These are phyloP conservation scores for Etheostoma nigrum DNA, from an alignment of 2,797 vertebrate genomes.

Conservation along the genomic window DNA sequence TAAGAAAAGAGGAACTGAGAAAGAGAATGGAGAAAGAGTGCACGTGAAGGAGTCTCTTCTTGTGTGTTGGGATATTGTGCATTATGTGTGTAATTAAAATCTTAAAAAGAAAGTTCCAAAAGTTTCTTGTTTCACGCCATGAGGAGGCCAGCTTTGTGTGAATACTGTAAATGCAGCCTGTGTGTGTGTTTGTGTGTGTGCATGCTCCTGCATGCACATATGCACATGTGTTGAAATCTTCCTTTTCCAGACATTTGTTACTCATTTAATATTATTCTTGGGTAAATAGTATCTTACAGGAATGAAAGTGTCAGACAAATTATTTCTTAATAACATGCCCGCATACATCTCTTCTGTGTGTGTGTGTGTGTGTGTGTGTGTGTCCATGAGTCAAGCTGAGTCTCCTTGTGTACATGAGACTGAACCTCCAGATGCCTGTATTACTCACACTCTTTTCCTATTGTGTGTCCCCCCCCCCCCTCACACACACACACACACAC, in stretches of 20 bases:
- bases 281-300: conserved; percentile 30
- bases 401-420: conserved; percentile 47
- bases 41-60: not conserved
- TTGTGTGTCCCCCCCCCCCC: conserved; percentile 8
- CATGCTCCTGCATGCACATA: not conserved
- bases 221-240: conserved; percentile 27
- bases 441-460: too few relatives aligned
- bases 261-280: conserved; percentile 42
- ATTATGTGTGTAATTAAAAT: conserved; percentile 7
- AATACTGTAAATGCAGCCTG: conserved; percentile 19
- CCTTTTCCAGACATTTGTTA: conserved; percentile 46
- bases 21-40: not conserved
- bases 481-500: not conserved
- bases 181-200: not conserved
- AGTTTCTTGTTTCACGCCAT: conserved; percentile 11
- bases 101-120: conserved; percentile 9
- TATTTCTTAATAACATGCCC: conserved; percentile 10
- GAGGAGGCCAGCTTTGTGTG: conserved; percentile 25
- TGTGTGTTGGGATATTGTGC: not conserved
- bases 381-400: conserved; percentile 24
- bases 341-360: not conserved
- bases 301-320: conserved; percentile 30
- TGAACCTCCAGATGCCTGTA: conserved; percentile 58
- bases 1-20: conserved; percentile 21
- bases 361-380: conserved; percentile 2